Percentiles rank a stretch among this genome's conserved stretches.
Evolutionary conservation across 2,888 invertebrate genomes (phyloP).

Genomic region (Glyphotaelius pellucidus): DNA sequence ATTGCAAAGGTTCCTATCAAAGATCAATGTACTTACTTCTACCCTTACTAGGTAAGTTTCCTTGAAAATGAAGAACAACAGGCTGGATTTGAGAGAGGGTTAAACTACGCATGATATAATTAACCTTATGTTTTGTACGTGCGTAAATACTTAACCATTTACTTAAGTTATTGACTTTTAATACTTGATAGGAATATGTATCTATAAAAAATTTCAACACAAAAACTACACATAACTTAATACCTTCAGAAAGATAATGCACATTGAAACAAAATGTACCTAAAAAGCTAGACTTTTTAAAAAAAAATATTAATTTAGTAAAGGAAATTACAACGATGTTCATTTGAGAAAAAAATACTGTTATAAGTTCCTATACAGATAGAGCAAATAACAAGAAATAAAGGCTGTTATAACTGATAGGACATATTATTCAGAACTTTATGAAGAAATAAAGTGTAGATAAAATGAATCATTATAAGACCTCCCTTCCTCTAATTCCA

Average conservation of each 20-base stretch:
- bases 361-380: too few relatives aligned
- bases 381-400: not conserved
- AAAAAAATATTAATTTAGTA: not conserved
- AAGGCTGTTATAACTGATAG: not conserved
- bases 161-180: conserved; percentile 39
- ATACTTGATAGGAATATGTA: conserved; percentile 44
- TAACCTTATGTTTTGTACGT: conserved; percentile 36
- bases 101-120: not conserved
- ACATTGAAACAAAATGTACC: not conserved
- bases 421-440: conserved; percentile 60
- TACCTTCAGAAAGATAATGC: not conserved
- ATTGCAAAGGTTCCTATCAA: conserved; percentile 10
- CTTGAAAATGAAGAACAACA: not conserved
- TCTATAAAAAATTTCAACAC: not conserved
- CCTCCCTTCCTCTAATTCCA: not conserved
- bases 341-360: not conserved
- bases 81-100: not conserved
- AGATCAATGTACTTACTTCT: not conserved
- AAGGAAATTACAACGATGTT: not conserved
- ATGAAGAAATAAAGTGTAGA: conserved; percentile 60
- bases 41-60: not conserved
- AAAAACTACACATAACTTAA: conserved; percentile 19
- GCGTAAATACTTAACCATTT: conserved; percentile 34
- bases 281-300: not conserved
- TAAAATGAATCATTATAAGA: conserved; percentile 55